Conservation (phyloP, 2,797 vertebrate species). For the Enteromius thamalakanensis region DNA sequence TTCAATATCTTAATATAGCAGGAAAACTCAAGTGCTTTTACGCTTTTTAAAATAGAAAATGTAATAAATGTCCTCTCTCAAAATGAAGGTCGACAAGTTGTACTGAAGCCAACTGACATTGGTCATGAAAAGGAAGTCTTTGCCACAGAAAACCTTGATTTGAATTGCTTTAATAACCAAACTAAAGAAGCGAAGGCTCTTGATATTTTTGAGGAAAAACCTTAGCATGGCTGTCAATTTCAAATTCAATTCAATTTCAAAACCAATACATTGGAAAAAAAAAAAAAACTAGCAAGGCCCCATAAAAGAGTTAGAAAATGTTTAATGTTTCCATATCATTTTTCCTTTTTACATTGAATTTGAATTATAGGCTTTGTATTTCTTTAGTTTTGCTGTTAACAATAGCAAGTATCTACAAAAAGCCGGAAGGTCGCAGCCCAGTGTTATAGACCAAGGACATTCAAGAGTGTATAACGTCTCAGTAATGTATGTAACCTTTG, state of each 20-base stretch:
- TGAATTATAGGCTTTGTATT: background rate
- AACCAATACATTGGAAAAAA: too few relatives aligned
- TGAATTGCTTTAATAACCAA: constrained; percentile 14
- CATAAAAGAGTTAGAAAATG: background rate
- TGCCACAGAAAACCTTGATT: constrained; percentile 39
- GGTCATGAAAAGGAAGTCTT: constrained; percentile 26
- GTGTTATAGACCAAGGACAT: background rate
- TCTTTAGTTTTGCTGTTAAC: background rate
- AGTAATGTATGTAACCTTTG: too few relatives aligned
- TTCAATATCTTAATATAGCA: background rate
- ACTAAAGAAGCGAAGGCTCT: constrained; percentile 12
- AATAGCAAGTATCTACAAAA: constrained; percentile 6
- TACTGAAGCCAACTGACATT: background rate
- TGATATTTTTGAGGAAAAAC: constrained; percentile 7
- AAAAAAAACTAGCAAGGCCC: too few relatives aligned
- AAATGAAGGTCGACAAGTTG: constrained; percentile 5
- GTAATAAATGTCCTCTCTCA: background rate
- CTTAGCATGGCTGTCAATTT: background rate
- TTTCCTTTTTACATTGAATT: background rate
- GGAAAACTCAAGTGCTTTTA: background rate
- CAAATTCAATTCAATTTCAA: too few relatives aligned
- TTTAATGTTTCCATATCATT: background rate
- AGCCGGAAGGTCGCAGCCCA: background rate
- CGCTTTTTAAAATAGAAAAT: background rate
- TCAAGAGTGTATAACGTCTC: background rate